Evolutionary conservation across 2,888 invertebrate species (phyloP), one percentile per base, ranked within the genome.

Genomic region (Drosophila affinis): DNA sequence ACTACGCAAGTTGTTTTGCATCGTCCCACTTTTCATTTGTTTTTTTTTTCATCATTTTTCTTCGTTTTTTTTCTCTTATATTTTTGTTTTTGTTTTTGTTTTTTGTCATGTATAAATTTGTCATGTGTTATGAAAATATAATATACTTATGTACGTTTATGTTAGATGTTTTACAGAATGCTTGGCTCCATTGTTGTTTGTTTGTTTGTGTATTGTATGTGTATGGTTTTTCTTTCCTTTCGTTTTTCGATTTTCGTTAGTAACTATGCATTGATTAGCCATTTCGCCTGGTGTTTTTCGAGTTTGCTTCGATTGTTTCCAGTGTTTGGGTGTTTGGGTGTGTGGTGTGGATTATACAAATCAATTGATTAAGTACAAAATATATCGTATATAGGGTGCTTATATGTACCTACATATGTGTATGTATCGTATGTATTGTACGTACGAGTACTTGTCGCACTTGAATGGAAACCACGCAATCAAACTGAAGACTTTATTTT

Each of bases 81-180:
- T 45, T 69, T 58, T 57, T 29, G 72, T 77, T 64, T 64, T 70
- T 21, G 21, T n/a, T 61, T 47, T 72, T 58, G 51, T 55, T 76
- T 77, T 61, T 48, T 12, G n/a, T 75, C 82, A 83, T 88, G 89
- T 84, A 84, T 84, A 84, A 84, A 84, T 84, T 84, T 89, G 88
- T 84, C 88, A 89, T 84, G 89, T 84, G 89, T 84, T 84, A 84
- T 84, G 83, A 84, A 84, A 84, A 84, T 84, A 84, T 84, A 83
- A 84, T 84, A 84, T 83, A 89, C 88, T 84, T 84, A 84, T 89
- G 83, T 86, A 85, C 68, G 76, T 39, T 76, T 62, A 72, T 75
- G 76, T 73, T 74, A 60, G 21, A 89, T 81, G 89, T 88, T 89
- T 87, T 84, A 89, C 89, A 89, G 83, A 89, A 89, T 89, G 83